Percentiles rank a stretch among this genome's conserved stretches.
phyloP scores from a whole-genome alignment of 2,888 invertebrate genomes.

The Plebejus anna region DNA sequence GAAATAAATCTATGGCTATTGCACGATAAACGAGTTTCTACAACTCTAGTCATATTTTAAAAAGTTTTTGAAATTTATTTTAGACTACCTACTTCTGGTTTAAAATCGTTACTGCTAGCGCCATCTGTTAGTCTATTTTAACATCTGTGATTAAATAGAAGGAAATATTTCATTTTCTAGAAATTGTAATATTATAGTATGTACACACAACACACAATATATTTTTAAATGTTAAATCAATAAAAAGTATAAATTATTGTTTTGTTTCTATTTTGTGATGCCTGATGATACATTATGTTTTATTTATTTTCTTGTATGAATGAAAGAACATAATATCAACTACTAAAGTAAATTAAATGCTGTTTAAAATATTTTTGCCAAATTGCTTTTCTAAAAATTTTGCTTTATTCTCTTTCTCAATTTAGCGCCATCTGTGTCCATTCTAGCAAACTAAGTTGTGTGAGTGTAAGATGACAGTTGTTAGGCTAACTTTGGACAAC shows the following conservation, averaged over 20 bases:
- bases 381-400: not conserved
- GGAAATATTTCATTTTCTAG: not conserved
- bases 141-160: not conserved
- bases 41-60: no score
- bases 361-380: not conserved
- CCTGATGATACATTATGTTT: not conserved
- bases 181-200: not conserved
- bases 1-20: no score
- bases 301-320: not conserved
- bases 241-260: no score
- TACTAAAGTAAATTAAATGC: not conserved
- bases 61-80: no score
- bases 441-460: not conserved
- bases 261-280: no score
- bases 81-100: not conserved
- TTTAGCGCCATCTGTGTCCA: not conserved
- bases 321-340: not conserved
- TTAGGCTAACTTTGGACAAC: not conserved
- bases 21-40: no score
- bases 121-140: not conserved
- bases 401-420: not conserved
- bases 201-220: no score
- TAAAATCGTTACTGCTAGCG: slow-evolving; percentile 3
- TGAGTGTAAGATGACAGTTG: not conserved
- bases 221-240: no score